Evolutionary conservation across 2,888 invertebrate species (phyloP), one percentile per base, ranked within the genome.

Genomic region (Caenorhabditis japonica): DNA sequence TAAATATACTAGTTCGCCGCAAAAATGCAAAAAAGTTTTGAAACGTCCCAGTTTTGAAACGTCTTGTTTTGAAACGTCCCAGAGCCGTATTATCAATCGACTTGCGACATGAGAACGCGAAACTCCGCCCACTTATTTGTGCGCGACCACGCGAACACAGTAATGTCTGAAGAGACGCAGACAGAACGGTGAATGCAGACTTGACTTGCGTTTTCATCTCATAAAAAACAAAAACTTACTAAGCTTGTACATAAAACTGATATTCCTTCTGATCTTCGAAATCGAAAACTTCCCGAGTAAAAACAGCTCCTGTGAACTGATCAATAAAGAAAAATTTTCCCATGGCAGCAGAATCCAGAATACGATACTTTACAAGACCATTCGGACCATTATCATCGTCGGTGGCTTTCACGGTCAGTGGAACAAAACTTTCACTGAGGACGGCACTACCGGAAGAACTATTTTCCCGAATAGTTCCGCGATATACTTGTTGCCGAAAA

Each of bases 371-470:
- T 8, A 96, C 90, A 80, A 94, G 91, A 19, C 93, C 93, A 90
- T 96, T 93, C 41, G 92, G 90, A 85, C 94, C 93, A 39, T 93
- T 92, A 90, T 97, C 97, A 3, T 90, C 91, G 89, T 97, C 97
- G 68, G 90, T 90, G 0, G 94, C 93, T 83, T 91, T 91, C 68
- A 97, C 92, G 58, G 95, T 94, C 59, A 97, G 90, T 39, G 95
- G 95, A 7, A 80, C 46, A n/a, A 61, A 60, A 19, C 60, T 61
- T 1, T 19, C 17, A 0, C 47, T 27, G 1, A 71, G 43, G 10
- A 71, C 49, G n/a, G 56, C 19, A 30, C 52, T 52, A 43, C 82
- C 83, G 33, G 68, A 36, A 3, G 79, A 64, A 36, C 66, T 69
- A 49, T 84, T 93, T 88, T 93, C 93, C 83, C 91, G 92, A 51